Conservation (phyloP, 2,888 invertebrate genomes). For the Leptopterna dolabrata region DNA sequence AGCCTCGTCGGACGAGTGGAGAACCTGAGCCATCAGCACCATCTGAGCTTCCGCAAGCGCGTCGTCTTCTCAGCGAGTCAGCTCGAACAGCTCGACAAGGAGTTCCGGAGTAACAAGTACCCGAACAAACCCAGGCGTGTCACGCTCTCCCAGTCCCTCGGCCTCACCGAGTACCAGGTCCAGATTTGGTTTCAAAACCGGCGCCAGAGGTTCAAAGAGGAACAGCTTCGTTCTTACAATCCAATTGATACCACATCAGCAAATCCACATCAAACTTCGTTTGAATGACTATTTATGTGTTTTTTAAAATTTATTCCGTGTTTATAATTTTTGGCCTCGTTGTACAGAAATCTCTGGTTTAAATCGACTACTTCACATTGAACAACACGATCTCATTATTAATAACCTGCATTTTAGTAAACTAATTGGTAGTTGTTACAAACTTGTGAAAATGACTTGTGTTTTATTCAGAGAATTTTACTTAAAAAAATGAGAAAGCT, state of each 20-base stretch:
- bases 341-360: no score
- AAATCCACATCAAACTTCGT: background rate
- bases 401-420: no score
- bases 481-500: no score
- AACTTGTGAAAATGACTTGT: no score
- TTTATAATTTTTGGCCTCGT: no score
- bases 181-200: conserved; percentile 5
- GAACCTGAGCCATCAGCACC: background rate
- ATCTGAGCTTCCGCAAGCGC: background rate
- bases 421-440: no score
- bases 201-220: background rate
- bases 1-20: background rate
- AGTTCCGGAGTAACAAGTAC: background rate
- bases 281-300: no score
- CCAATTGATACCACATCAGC: background rate
- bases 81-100: background rate
- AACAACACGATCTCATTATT: no score
- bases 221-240: background rate
- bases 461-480: no score
- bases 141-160: background rate
- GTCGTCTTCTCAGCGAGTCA: background rate
- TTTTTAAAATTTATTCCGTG: no score
- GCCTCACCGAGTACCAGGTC: background rate
- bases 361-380: no score
- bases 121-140: background rate